phyloP scores from a whole-genome alignment of 2,113 vertebrate genomes.

The Epinephelus fuscoguttatus region DNA sequence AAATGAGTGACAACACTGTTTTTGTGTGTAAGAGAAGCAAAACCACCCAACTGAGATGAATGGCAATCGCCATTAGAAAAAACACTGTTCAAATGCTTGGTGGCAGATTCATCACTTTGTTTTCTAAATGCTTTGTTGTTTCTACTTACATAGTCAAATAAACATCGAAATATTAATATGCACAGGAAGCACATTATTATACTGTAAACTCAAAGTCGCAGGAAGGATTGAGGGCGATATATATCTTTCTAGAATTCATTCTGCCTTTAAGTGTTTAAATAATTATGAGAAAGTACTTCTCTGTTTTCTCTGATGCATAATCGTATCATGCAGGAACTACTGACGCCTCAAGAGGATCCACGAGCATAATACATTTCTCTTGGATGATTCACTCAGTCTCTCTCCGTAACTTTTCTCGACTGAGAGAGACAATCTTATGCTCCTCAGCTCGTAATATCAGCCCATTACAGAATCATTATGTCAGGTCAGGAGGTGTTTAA shows the following conservation, averaged over 20 bases:
- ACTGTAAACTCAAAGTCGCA: neutral
- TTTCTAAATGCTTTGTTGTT: conserved; percentile 22
- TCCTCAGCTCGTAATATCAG: conserved; percentile 25
- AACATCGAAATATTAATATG: conserved; percentile 9
- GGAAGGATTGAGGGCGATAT: conserved; percentile 15
- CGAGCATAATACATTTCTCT: conserved; percentile 10
- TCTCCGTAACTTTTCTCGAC: conserved; percentile 16
- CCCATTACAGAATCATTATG: conserved; percentile 33
- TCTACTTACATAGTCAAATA: neutral
- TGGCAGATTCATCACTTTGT: neutral
- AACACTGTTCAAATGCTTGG: neutral
- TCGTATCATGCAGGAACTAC: conserved; percentile 14
- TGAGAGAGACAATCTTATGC: conserved; percentile 8
- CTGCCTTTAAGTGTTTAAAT: conserved; percentile 47
- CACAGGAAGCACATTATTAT: neutral
- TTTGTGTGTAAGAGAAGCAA: neutral
- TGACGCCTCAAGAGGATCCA: conserved; percentile 36
- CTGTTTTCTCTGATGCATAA: conserved; percentile 28
- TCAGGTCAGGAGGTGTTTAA: conserved; percentile 34
- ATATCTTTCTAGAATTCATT: conserved; percentile 23
- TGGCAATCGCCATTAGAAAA: neutral
- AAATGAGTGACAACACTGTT: neutral
- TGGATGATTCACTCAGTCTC: neutral
- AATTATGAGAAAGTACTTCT: conserved; percentile 39
- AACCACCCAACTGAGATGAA: neutral